Evolutionary conservation across 1,140 invertebrate species (phyloP), one percentile per base, ranked within the genome.

Genomic region (Ips nitidus): DNA sequence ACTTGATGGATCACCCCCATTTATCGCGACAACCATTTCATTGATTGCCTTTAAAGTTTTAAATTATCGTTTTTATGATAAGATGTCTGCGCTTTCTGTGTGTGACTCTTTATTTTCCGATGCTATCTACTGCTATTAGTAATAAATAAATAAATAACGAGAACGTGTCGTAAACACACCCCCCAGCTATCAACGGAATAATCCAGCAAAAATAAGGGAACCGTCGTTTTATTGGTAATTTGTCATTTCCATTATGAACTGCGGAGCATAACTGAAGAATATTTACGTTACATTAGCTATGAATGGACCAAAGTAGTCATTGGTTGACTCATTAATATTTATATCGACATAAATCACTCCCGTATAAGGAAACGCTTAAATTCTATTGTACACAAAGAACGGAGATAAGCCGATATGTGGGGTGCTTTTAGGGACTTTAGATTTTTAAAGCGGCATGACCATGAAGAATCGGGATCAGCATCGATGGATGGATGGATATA

Each of bases 251-350:
- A 66, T 66, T 66, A 66, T 59, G 65, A 65, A 52, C 41, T 42
- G 40, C 52, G 52, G 4, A 59, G 57, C 66, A 61, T 50, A 69
- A 69, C 60, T 55, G 66, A 61, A 69, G 50, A 69, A 61, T 61
- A 62, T 69, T 69, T 57, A 69, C 66, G 66, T 69, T 62, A 69
- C 60, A 69, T 69, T 69, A 69, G 66, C 66, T 69, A 62, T 69
- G 66, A 69, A 69, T 69, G 60, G 66, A 69, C 66, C 5, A 69
- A 69, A 69, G 59, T 69, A 69, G 66, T 69, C 52, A 69, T 69
- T 50, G 58, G 66, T 69, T 61, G 58, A 62, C 66, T 69, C 66
- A 69, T 69, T 69, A 69, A 69, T 69, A 69, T 69, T 69, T 69
- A 69, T 69, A 57, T 36, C 6, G 43, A 61, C 52, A 69, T 69